Evolutionary conservation across 2,797 vertebrate species (phyloP), one percentile per base, ranked within the genome.

Genomic region (Potorous gilbertii): DNA sequence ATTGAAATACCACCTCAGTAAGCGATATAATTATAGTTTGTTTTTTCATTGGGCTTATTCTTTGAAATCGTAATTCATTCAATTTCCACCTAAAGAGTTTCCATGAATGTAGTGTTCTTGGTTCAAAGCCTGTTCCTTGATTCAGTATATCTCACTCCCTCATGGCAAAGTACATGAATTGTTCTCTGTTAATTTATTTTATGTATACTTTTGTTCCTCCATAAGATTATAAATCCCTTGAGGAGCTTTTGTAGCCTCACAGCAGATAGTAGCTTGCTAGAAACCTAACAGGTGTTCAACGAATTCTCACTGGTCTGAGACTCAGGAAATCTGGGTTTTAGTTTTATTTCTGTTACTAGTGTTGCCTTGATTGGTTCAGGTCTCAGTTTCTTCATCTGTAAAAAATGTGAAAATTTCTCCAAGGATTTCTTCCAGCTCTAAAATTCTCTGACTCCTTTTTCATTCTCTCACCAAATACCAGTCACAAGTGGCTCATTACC

Each of bases 381-480:
- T n/a, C 11, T 94, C 31, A 5, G 10, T 11, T 34, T 90, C 21
- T 59, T 93, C 54, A 66, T 57, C 95, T 93, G 11, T 59, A 66
- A 93, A n/a, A 21, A 50, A 10, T 31, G 21, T 90, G 55, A 54
- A 59, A 95, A 94, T 10, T 66, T 89, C 57, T 90, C 55, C 74
- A 90, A 56, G 59, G 1, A 81, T 56, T 93, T 56, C 40, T 95
- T 92, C 50, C 5, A 52, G 40, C 46, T 93, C 91, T 93, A 54
- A 81, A 81, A 62, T 81, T 94, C 57, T 96, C 31, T 92, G 24
- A 89, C 46, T 93, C 93, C 92, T 92, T 10, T 94, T 95, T 95
- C 50, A 50, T 95, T 29, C 55, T 93, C 10, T 62, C 55, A 59
- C 50, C 57, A 52, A 93, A 94, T 34, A 91, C 90, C 97, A 96